Evolutionary conservation across 1,140 invertebrate species (phyloP), one percentile per base, ranked within the genome.

Genomic region (Drosophila lini): DNA sequence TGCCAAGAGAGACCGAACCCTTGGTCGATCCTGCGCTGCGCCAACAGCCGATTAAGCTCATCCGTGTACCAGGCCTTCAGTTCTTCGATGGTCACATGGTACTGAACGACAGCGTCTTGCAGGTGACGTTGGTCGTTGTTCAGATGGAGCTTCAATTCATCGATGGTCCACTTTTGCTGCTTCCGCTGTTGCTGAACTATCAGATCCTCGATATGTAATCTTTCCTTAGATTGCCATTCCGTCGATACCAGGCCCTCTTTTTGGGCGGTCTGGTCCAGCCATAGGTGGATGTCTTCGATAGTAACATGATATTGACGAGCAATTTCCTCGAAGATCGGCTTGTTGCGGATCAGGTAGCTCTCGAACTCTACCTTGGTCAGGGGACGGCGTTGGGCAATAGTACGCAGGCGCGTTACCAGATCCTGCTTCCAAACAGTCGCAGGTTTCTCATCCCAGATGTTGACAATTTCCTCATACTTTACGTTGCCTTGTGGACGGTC

Each of bases 211-310:
- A 92, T 78, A 28, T 90, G 60, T 0, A 77, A 13, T 11, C 81
- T 69, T 32, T 92, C 91, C 36, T 63, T 52, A 5, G 65, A 22
- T 38, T 92, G 70, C 90, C 91, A 92, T 42, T 83, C 79, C 1
- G 76, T 38, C 5, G 40, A 73, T 1, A 78, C 11, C 15, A 91
- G 68, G 11, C 84, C 88, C 47, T 83, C 64, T 0, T 74, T 36
- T 7, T 84, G 67, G 22, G 81, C 88, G 0, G 56, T 71, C 2
- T 86, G 36, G 13, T 80, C 28, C 40, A 92, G 47, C 81, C 85
- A 92, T 0, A 80, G 15, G 42, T 80, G 80, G 8, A 92, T 88
- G 5, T 92, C 91, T 50, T 92, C 88, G 8, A 92, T 73, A 3
- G 82, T 82, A 3, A 92, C 64, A 40, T 91, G 55, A 36, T 91